phyloP scores from a whole-genome alignment of 2,797 vertebrate species.

The Phataginus tricuspis region DNA sequence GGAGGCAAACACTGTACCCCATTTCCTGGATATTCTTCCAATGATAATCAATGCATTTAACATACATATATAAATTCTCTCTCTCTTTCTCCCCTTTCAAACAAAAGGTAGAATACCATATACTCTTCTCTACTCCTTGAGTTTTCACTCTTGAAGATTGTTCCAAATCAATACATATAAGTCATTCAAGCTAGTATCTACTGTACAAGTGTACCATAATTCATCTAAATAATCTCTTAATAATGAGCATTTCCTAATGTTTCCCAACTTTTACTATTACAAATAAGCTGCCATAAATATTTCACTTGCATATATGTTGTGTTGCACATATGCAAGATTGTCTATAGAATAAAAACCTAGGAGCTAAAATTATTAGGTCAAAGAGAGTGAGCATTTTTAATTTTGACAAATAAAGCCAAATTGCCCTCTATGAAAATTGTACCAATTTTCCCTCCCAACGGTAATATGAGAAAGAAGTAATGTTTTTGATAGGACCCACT shows the following conservation, averaged over 20 bases:
- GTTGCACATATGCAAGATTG: not conserved
- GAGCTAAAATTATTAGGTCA: not conserved
- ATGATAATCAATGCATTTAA: not conserved
- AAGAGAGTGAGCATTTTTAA: not conserved
- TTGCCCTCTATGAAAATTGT: not conserved
- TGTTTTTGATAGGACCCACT: slow-evolving; percentile 8
- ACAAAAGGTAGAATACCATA: not conserved
- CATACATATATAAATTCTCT: not conserved
- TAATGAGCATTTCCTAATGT: not conserved
- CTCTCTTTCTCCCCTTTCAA: not conserved
- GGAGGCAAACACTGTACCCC: not conserved
- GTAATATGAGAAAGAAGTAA: not conserved
- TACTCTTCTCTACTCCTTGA: slow-evolving; percentile 2
- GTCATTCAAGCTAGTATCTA: not conserved
- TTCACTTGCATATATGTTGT: not conserved
- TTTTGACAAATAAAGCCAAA: slow-evolving; percentile 4
- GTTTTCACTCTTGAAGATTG: not conserved
- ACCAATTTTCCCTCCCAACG: not conserved
- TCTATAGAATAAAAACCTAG: not conserved
- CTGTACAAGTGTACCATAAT: not conserved
- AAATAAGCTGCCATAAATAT: not conserved
- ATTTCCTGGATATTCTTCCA: not conserved
- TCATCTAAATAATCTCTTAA: not conserved
- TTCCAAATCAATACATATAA: not conserved
- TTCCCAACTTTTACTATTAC: not conserved